Base-by-base conservation (phyloP, 2,797 vertebrate species). In the Clarias laeviceps region DNA sequence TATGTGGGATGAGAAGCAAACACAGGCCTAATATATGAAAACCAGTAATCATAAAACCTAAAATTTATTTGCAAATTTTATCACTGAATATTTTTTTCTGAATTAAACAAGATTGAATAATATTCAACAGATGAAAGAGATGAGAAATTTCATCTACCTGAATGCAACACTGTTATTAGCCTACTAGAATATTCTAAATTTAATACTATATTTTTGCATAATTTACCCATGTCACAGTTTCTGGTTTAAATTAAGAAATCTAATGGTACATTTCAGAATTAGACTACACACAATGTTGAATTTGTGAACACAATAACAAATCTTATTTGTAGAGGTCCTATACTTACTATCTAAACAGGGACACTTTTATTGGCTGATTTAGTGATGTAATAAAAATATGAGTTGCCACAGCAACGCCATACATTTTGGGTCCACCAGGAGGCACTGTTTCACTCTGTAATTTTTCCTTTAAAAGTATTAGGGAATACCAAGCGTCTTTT, bases 351-450 rank as follows among this genome's bases (percentile, higher is more conserved):
- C 22, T 37, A 56, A 69, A 11, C 32, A 17, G 32, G 12, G 8
- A 29, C 70, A 14, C 24, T 70, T 62, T 5, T 64, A 32, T 70
- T 27, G 50, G 54, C 50, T 61, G 32, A 32, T 72, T 62, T n/a
- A 72, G n/a, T 50, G 22, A 57, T 77, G 61, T n/a, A 14, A 80
- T 27, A 64, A 59, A 80, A 80, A 85, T n/a, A 7, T 50, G n/a
- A 72, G 12, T 32, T 70, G 37, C n/a, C 27, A 72, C 66, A 69
- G 18, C 57, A 37, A 56, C 14, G 4, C 22, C 40, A 70, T 57
- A 14, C 34, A 62, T 34, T 73, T 72, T 72, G 77, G 77, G 68
- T 85, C 77, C 77, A 85, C 56, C 57, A 80, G 84, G 68, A 45
- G 77, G 77, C 77, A 70, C 56, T 70, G 12, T 56, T 79, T 70